Percentiles rank a stretch among this genome's conserved stretches.
These are phyloP conservation scores for Tokudaia tokunoshimensis DNA, from an alignment of 2,797 vertebrate genomes.

Conservation along the genomic window DNA sequence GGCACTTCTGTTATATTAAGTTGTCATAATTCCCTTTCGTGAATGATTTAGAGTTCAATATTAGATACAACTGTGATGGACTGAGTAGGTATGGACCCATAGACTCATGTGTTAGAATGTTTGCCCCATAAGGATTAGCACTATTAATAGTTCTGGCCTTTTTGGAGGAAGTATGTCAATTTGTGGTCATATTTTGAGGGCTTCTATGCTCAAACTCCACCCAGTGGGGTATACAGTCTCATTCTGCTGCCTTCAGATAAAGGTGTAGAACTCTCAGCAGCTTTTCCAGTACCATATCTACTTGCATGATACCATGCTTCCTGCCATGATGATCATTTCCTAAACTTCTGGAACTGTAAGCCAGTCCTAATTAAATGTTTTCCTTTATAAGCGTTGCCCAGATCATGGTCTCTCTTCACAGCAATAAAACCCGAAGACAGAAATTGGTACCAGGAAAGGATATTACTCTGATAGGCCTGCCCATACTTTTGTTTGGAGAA, in stretches of 20 bases:
- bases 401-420: not conserved
- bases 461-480: not conserved
- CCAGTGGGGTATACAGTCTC: not conserved
- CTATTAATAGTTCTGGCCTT: no score
- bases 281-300: no score
- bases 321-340: no score
- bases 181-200: not conserved
- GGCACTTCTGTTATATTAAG: constrained; percentile 72
- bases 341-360: not conserved
- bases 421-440: not conserved
- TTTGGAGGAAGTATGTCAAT: no score
- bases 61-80: constrained; percentile 43
- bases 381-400: not conserved
- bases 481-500: not conserved
- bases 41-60: constrained; percentile 67
- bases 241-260: no score
- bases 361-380: not conserved
- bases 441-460: not conserved
- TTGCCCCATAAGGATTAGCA: no score
- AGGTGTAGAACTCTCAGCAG: no score
- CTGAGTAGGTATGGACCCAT: not conserved
- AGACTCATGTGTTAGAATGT: not conserved
- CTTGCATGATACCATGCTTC: no score
- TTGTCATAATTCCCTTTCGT: constrained; percentile 73
- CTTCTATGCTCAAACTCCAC: not conserved